Percentiles rank a stretch among this genome's conserved stretches.
Conservation (phyloP, 2,888 invertebrate genomes). For the Teinopalpus imperialis region DNA sequence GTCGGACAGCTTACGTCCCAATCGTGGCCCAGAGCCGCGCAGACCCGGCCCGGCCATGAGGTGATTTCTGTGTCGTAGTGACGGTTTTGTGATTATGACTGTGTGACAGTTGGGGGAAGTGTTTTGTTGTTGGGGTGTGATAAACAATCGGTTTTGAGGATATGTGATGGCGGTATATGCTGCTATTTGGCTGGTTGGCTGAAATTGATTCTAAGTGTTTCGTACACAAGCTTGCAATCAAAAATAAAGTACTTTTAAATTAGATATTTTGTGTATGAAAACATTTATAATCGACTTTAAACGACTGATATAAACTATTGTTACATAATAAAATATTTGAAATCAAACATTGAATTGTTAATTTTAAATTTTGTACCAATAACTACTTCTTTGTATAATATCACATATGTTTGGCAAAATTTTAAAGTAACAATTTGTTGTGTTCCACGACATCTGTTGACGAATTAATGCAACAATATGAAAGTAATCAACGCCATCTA, state of each 20-base stretch:
- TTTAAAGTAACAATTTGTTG: conserved; percentile 15
- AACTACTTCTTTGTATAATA: background rate
- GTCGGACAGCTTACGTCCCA: conserved; percentile 94
- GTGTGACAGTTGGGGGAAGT: conserved; percentile 10
- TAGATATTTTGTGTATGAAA: no score
- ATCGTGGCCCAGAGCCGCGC: conserved; percentile 68
- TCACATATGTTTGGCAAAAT: background rate
- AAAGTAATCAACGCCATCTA: conserved; percentile 45
- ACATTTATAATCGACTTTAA: no score
- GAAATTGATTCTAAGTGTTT: no score
- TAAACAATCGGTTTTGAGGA: no score
- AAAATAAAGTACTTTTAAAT: no score
- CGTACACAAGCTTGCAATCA: no score
- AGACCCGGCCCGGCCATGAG: conserved; percentile 63
- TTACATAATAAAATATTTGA: background rate
- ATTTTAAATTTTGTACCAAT: background rate
- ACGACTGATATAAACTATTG: no score
- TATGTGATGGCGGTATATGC: no score
- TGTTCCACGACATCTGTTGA: conserved; percentile 13
- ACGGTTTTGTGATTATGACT: conserved; percentile 38
- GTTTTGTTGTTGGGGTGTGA: no score
- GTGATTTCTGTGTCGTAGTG: conserved; percentile 79
- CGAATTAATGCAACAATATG: background rate
- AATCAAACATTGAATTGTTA: conserved; percentile 8
- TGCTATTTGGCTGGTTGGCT: no score